A percentile compares a stretch with the other conserved stretches of the same genome.
Evolutionary conservation across 2,797 vertebrate genomes (phyloP).

Genomic region (Myripristis murdjan): DNA sequence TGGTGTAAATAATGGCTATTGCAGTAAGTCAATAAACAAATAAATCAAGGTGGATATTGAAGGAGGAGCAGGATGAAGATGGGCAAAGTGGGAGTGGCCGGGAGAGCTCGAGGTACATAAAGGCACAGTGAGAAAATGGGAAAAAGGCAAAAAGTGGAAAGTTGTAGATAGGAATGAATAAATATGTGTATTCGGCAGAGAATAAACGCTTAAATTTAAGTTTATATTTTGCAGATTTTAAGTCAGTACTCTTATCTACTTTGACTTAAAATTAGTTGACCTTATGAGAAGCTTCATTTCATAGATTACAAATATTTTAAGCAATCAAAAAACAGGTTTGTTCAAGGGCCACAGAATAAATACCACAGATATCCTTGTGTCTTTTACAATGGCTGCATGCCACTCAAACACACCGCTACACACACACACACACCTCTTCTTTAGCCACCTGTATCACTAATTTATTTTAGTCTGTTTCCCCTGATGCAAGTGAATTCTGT

Average conservation of each 20-base stretch:
- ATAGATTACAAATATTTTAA: too few relatives aligned
- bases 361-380: too few relatives aligned
- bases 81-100: background rate
- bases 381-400: too few relatives aligned
- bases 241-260: background rate
- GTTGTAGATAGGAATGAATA: background rate
- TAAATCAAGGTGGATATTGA: constrained; percentile 28
- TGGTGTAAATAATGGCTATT: constrained; percentile 42
- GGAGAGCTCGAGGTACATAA: constrained; percentile 1
- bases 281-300: background rate
- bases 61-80: constrained; percentile 12
- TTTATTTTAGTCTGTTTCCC: too few relatives aligned
- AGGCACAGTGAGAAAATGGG: background rate
- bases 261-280: background rate
- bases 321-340: too few relatives aligned
- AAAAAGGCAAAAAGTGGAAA: background rate
- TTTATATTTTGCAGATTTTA: constrained; percentile 3
- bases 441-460: too few relatives aligned
- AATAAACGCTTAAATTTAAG: background rate
- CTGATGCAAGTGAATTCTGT: too few relatives aligned
- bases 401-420: too few relatives aligned
- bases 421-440: too few relatives aligned
- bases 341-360: too few relatives aligned
- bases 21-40: constrained; percentile 46
- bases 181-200: background rate